Base-by-base conservation (phyloP, 2,113 vertebrate genomes). In the Apodemus speciosus region DNA sequence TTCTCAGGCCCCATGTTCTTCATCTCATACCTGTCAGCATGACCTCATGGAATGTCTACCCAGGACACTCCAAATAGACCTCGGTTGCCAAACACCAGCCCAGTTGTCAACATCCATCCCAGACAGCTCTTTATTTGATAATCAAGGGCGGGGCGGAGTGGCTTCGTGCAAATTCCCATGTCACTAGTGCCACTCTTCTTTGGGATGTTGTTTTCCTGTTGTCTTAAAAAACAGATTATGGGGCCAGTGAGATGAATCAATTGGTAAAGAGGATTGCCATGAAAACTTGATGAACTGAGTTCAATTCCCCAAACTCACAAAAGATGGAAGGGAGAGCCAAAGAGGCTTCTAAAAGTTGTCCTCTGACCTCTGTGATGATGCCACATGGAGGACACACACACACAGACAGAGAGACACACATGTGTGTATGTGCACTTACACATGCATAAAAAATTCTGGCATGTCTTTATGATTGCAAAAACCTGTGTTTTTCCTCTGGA, bases 381-480 rank as follows among this genome's bases (percentile, higher is more conserved):
- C 64, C 64, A 32, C 64, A 66, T 66, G 64, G 30, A 32, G 64
- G 64, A 40, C n/a, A 81, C 53, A 2, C 51, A 58, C 77, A 27
- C 51, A 80, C 30, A n/a, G 51, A 38, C 49, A 49, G n/a, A n/a
- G n/a, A n/a, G n/a, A 5, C 49, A 51, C 49, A 51, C 49, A 49
- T 51, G 49, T 51, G 49, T 13, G 49, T 32, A 5, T 35, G 30
- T 3, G 10, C n/a, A 81, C 13, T 14, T 38, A 43, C 38, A 43
- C 2, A 6, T 46, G 27, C 58, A 84, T 64, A 64, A 64, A 81
- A 60, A 64, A 20, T 84, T 84, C 56, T 64, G 60, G 91, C 72
- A 72, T 88, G 13, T 62, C 49, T 91, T 90, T 85, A 83, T 66
- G 46, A 77, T 76, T 32, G 7, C 46, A 85, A 83, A 96, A 93